Conservation (phyloP, 1,140 invertebrate species). For the Chionoecetes opilio region DNA sequence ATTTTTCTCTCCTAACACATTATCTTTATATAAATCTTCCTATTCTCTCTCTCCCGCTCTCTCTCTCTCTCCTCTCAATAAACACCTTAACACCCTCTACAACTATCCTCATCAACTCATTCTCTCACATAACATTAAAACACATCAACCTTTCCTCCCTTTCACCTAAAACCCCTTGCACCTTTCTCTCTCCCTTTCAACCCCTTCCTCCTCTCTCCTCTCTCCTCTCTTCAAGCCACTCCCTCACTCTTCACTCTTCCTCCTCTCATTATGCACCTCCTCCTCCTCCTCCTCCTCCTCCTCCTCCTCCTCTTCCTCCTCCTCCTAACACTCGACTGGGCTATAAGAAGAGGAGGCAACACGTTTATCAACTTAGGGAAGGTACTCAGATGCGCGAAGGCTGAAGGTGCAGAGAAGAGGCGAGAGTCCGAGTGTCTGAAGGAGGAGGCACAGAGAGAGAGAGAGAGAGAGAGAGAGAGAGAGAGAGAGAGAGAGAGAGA, state of each 20-base stretch:
- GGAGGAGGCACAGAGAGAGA: background rate
- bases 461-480: background rate
- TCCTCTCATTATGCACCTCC: background rate
- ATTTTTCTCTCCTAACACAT: no score
- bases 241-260: background rate
- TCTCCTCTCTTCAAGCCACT: background rate
- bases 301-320: background rate
- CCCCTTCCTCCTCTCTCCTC: background rate
- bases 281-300: background rate
- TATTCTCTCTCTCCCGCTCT: background rate
- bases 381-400: slow-evolving; percentile 36
- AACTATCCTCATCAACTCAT: background rate
- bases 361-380: slow-evolving; percentile 57
- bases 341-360: slow-evolving; percentile 52
- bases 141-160: no score
- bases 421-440: no score
- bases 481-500: no score
- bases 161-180: background rate
- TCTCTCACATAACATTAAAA: no score
- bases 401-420: background rate
- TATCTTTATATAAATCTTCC: no score
- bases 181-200: background rate
- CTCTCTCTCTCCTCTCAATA: background rate
- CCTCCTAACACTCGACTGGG: background rate
- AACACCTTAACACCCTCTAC: background rate